Evolutionary conservation across 2,888 invertebrate genomes (phyloP).

Genomic region (Kuschelorhynchus macadamiae): DNA sequence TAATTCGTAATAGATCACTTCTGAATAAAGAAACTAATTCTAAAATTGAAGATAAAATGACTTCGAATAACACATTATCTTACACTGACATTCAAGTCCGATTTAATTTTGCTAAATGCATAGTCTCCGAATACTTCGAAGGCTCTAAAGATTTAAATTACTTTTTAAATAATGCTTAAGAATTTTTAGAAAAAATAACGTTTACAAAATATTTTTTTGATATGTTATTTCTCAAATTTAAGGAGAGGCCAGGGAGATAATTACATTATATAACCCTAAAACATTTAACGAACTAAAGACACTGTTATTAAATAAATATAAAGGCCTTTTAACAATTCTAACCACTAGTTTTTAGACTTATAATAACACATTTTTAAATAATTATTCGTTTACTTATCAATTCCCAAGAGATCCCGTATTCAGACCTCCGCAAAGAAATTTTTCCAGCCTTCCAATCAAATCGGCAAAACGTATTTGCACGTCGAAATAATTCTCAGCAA

Average conservation of each 20-base stretch:
- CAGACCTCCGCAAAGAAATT: neutral
- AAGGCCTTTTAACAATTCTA: constrained; percentile 3
- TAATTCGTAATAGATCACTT: constrained; percentile 4
- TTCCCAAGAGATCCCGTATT: constrained; percentile 11
- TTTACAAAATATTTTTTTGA: constrained; percentile 6
- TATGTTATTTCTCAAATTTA: constrained; percentile 18
- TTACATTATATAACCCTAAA: constrained; percentile 10
- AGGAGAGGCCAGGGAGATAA: constrained; percentile 13
- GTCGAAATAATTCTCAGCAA: no score
- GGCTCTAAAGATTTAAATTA: neutral
- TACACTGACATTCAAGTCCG: constrained; percentile 8
- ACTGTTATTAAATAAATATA: constrained; percentile 10
- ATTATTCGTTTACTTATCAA: no score
- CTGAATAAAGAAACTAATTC: neutral
- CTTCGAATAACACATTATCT: neutral
- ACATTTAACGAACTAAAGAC: constrained; percentile 5
- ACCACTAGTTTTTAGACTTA: constrained; percentile 7
- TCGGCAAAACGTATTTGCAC: constrained; percentile 5
- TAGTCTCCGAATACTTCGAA: no score
- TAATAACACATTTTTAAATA: no score
- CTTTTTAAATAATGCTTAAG: constrained; percentile 9
- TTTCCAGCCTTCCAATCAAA: neutral
- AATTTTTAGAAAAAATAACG: constrained; percentile 14
- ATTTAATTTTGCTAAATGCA: no score
- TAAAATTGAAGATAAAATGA: neutral